Percentiles rank a stretch among this genome's conserved stretches.
phyloP scores from a whole-genome alignment of 2,797 vertebrate genomes.

The Carapus acus region DNA sequence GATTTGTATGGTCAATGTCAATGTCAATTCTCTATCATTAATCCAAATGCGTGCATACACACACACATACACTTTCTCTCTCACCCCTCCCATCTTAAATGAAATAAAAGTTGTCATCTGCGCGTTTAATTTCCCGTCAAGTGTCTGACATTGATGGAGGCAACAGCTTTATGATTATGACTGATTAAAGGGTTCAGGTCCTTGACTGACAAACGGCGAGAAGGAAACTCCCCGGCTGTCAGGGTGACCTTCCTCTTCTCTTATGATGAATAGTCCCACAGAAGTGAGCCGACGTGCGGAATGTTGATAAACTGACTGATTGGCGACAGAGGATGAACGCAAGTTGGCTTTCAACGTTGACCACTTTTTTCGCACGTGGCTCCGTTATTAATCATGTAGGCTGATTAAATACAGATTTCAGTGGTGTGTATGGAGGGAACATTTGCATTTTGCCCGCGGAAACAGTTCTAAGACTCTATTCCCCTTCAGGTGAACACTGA shows the following conservation, averaged over 20 bases:
- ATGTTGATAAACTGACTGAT: slow-evolving; percentile 29
- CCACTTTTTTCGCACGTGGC: too few species aligned
- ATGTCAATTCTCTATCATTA: too few species aligned
- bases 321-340: slow-evolving; percentile 16
- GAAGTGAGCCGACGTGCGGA: slow-evolving; percentile 21
- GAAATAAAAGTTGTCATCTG: too few species aligned
- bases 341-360: slow-evolving; percentile 10
- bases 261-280: slow-evolving; percentile 32
- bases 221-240: slow-evolving; percentile 14
- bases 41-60: too few species aligned
- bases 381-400: slow-evolving; percentile 26
- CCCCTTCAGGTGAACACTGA: neutral
- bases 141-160: slow-evolving; percentile 23
- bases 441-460: slow-evolving; percentile 3
- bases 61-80: too few species aligned
- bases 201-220: slow-evolving; percentile 44
- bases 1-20: too few species aligned
- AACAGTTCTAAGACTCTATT: neutral
- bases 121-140: slow-evolving; percentile 18
- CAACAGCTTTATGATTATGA: slow-evolving; percentile 31
- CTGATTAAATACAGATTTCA: slow-evolving; percentile 5
- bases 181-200: slow-evolving; percentile 14
- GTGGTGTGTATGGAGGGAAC: slow-evolving; percentile 1
- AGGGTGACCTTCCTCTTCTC: slow-evolving; percentile 35
- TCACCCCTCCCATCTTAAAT: too few species aligned